phyloP scores from a whole-genome alignment of 2,113 vertebrate genomes.

The Aegithalos caudatus region DNA sequence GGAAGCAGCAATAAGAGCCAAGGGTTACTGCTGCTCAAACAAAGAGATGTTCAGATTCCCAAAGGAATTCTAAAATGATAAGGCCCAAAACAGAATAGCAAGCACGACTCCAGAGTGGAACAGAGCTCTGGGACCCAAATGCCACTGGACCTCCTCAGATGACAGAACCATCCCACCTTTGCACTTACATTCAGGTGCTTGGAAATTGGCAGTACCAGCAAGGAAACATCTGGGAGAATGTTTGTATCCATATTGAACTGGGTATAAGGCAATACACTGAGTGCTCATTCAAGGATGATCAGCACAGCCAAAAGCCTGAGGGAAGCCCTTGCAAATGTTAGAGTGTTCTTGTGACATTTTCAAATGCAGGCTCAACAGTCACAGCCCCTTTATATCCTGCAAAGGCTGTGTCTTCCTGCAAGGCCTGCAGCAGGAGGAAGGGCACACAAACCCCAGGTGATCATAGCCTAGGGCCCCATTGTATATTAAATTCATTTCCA shows the following conservation, averaged over 20 bases:
- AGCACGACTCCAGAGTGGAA: background rate
- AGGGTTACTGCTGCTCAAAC: background rate
- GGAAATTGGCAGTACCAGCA: background rate
- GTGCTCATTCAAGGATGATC: background rate
- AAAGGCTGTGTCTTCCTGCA: background rate
- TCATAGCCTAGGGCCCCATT: background rate
- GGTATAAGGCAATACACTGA: background rate
- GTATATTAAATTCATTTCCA: background rate
- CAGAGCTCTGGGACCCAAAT: background rate
- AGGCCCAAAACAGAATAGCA: background rate
- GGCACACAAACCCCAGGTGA: background rate
- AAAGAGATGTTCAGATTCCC: background rate
- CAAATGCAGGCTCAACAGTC: background rate
- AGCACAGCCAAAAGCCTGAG: background rate
- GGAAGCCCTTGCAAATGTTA: background rate
- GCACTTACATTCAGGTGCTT: background rate
- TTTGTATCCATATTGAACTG: background rate
- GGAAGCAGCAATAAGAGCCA: background rate
- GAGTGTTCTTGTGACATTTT: slow-evolving; percentile 9
- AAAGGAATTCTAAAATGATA: background rate
- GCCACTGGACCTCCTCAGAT: background rate
- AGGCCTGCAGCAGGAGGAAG: background rate
- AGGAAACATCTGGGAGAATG: background rate
- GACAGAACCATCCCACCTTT: background rate
- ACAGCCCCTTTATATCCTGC: background rate